Evolutionary conservation across 2,113 vertebrate species (phyloP), one percentile per base, ranked within the genome.

Genomic region (Carlito syrichta): DNA sequence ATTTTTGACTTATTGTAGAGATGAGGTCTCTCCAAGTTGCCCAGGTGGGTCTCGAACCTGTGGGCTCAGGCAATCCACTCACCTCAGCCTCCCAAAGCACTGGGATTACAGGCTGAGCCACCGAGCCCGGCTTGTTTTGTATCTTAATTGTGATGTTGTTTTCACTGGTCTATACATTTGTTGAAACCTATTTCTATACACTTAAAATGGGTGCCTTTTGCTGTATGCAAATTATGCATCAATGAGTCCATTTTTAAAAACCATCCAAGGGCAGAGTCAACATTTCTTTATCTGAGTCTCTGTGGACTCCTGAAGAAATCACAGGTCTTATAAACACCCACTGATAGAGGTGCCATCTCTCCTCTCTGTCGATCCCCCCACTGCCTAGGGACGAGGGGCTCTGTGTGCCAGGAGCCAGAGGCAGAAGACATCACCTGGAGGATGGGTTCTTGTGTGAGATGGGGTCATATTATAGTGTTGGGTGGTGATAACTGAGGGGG

Each of bases 331-430:
- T 22, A 60, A 88, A 40, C 35, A 79, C 19, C 38, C 22, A 2
- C 13, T 4, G 25, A 45, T 14, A 16, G 52, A n/a, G 54, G 58
- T 14, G 9, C 6, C 9, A 32, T 76, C 56, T 19, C 30, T 48
- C 9, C 74, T 78, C 17, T 52, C n/a, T 11, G 32, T 12, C 32
- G 22, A 5, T 43, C 56, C 30, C 27, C 22, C 19, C 9, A 5
- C 4, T 1, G 25, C 43, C 50, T 16, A 1, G 22, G 0, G 9
- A 60, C 0, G 16, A 50, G 68, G 66, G 52, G 17, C 11, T 68
- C 45, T 22, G 23, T 1, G 14, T 13, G 50, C n/a, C n/a, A n/a
- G 19, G 4, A 35, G 38, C 54, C 38, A 20, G 50, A 23, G 40
- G 87, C 58, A 22, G n/a, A 38, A n/a, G n/a, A n/a, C 8, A 23